These are phyloP conservation scores for Planococcus citri DNA, from an alignment of 1,140 invertebrate species.

Conservation along the genomic window DNA sequence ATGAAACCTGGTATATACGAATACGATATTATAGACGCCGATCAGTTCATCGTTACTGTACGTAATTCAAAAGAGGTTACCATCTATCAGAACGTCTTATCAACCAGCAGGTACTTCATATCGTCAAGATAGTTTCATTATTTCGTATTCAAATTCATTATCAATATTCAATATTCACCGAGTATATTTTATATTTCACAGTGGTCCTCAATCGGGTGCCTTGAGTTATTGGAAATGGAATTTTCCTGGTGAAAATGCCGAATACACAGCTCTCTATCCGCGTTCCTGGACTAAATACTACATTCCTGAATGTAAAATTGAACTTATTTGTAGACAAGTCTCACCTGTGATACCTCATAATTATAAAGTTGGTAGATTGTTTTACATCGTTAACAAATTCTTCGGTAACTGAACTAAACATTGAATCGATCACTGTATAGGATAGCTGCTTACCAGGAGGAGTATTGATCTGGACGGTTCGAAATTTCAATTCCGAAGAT, in stretches of 20 bases:
- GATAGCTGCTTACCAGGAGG: constrained; percentile 75
- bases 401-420: too few relatives aligned
- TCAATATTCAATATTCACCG: neutral
- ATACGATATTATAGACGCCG: constrained; percentile 64
- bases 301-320: constrained; percentile 62
- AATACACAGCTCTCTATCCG: constrained; percentile 79
- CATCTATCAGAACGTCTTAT: constrained; percentile 76
- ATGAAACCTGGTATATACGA: constrained; percentile 76
- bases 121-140: neutral
- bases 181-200: neutral
- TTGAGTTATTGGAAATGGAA: constrained; percentile 63
- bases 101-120: constrained; percentile 47
- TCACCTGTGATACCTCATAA: constrained; percentile 88
- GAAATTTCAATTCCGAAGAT: constrained; percentile 55
- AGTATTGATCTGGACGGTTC: constrained; percentile 75
- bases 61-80: constrained; percentile 52
- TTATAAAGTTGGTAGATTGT: constrained; percentile 58
- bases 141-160: too few relatives aligned
- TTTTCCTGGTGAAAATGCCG: constrained; percentile 52
- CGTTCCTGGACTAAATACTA: constrained; percentile 81
- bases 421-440: too few relatives aligned
- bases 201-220: neutral
- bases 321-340: constrained; percentile 70
- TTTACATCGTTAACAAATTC: too few relatives aligned
- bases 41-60: constrained; percentile 76